Evolutionary conservation across 2,113 vertebrate species (phyloP), one percentile per base, ranked within the genome.

Genomic region (Poeciliopsis prolifica): DNA sequence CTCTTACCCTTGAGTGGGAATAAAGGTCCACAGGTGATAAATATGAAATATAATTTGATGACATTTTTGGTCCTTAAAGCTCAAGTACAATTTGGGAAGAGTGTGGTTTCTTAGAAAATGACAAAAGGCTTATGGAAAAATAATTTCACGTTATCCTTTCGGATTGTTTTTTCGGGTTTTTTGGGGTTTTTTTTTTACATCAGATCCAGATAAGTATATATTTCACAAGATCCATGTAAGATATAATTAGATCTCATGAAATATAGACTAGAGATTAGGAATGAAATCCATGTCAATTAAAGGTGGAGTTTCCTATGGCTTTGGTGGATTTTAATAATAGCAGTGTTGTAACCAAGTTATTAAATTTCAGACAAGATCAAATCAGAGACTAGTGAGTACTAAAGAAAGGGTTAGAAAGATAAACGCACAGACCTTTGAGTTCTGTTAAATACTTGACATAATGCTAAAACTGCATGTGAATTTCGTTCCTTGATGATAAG

Each of bases 1-100:
- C 74, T 85, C 64, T 79, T 73, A 72, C 42, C 63, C 2, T 60
- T 24, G 74, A 76, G 78, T 82, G 84, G 81, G 77, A 88, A 81
- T 82, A 64, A 74, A 72, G 75, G 64, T 61, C 66, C 68, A 28
- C 80, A 84, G 78, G 83, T 89, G 88, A 91, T 90, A 79, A 87
- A 91, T 91, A 80, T 37, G 74, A 66, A 77, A 74, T 75, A 81
- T 87, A 17, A 13, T 48, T 48, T 48, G 44, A 48, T 48, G 44
- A 7, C 44, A 48, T 48, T 17, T 48, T 4, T 17, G 5, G 17
- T 48, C 14, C 44, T 19, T 48, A 19, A 48, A 48, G 44, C 44
- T 5, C 44, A 6, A 17, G 44, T 48, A 7, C 5, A 6, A 48
- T 48, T 48, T 4, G 5, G 17, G 5, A 17, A 19, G 17, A 48